Base-by-base conservation (phyloP, 2,797 vertebrate genomes). In the Eleutherodactylus coqui region DNA sequence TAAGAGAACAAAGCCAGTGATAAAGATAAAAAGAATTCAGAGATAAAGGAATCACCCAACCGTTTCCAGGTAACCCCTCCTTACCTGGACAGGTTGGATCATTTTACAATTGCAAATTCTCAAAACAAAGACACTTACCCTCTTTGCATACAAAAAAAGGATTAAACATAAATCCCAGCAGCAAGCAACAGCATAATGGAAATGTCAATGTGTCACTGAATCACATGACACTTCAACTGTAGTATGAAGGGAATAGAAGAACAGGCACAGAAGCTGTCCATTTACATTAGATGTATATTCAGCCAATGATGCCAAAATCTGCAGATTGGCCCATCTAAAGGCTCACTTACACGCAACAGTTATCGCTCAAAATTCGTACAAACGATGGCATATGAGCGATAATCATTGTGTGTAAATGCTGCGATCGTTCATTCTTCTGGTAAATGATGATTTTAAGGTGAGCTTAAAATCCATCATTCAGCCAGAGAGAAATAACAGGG, bases 231-330 rank as follows among this genome's bases (percentile, higher is more conserved):
- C 14, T 16, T 17, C 27, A 2, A 69, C 11, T 32, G 53, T 21
- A 34, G n/a, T 21, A 76, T 24, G 29, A 51, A 29, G 29, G 29
- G 75, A 24, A 38, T 27, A 19, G 10, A 41, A 70, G 21, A 34
- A 27, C 4, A 36, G 32, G 64, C 36, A 72, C 69, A 73, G 70
- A 76, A 53, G 53, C 45, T 76, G 32, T 43, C n/a, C n/a, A n/a
- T n/a, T n/a, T n/a, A n/a, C n/a, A n/a, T n/a, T n/a, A n/a, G n/a
- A n/a, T n/a, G n/a, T n/a, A n/a, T n/a, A n/a, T n/a, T n/a, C n/a
- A n/a, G n/a, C n/a, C n/a, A n/a, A n/a, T n/a, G n/a, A n/a, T n/a
- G n/a, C n/a, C n/a, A n/a, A n/a, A n/a, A n/a, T n/a, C n/a, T n/a
- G n/a, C n/a, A n/a, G n/a, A n/a, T n/a, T n/a, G n/a, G n/a, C n/a